A percentile compares a stretch with the other conserved stretches of the same genome.
Conservation (phyloP, 1,140 invertebrate species). For the Achroia grisella region DNA sequence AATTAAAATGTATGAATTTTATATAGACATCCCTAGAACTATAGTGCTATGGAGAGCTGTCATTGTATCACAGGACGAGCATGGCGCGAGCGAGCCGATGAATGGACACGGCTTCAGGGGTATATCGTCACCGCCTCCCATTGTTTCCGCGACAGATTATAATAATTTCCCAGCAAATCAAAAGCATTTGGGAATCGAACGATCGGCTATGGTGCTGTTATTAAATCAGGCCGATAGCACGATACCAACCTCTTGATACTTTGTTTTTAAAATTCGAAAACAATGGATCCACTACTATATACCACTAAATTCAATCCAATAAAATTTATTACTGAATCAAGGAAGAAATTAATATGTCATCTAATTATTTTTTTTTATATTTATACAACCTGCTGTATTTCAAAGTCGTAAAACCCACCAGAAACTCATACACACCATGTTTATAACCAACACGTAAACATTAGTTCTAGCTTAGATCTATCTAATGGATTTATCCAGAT, state of each 20-base stretch:
- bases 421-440: no score
- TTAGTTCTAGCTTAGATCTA: no score
- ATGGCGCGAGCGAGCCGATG: slow-evolving; percentile 17
- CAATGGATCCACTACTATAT: no score
- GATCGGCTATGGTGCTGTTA: slow-evolving; percentile 33
- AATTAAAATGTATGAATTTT: no score
- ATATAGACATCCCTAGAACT: slow-evolving; percentile 4
- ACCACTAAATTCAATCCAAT: no score
- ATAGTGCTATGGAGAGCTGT: slow-evolving; percentile 1
- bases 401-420: no score
- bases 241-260: slow-evolving; percentile 21
- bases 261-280: background rate
- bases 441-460: no score
- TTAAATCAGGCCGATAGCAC: slow-evolving; percentile 31
- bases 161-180: slow-evolving; percentile 55
- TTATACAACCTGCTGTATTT: no score
- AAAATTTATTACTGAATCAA: no score
- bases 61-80: background rate
- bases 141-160: slow-evolving; percentile 48
- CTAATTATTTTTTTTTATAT: no score
- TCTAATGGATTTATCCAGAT: no score
- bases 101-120: slow-evolving; percentile 24
- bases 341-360: no score
- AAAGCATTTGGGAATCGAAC: slow-evolving; percentile 50
- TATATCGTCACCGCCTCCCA: slow-evolving; percentile 28